Evolutionary conservation across 1,140 invertebrate species (phyloP).

Genomic region (Lordiphosa clarofinis): DNA sequence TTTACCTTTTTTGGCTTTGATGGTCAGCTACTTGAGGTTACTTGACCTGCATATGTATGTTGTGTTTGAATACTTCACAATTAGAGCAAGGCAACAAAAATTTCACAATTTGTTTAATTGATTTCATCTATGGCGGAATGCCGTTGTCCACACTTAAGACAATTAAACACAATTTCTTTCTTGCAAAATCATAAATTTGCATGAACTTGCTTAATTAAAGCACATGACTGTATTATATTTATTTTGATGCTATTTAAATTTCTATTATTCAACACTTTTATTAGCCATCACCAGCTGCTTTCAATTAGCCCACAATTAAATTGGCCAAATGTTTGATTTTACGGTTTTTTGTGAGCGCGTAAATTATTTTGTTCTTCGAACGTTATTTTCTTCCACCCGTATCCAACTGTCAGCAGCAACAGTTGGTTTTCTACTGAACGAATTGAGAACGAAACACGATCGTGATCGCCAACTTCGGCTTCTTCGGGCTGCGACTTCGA

Average conservation of each 20-base stretch:
- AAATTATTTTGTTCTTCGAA: not conserved
- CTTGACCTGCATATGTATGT: slow-evolving; percentile 56
- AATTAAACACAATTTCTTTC: slow-evolving; percentile 50
- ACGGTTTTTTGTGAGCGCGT: slow-evolving; percentile 16
- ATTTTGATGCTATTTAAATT: not conserved
- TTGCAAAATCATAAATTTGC: slow-evolving; percentile 41
- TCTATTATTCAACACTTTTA: slow-evolving; percentile 27
- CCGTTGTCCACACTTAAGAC: slow-evolving; percentile 51
- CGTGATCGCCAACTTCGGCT: slow-evolving; percentile 20
- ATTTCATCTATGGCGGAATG: slow-evolving; percentile 55
- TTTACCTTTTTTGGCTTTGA: slow-evolving; percentile 52
- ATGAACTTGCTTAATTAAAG: slow-evolving; percentile 33
- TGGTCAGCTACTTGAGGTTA: slow-evolving; percentile 41
- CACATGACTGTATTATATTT: not conserved
- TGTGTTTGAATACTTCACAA: slow-evolving; percentile 24
- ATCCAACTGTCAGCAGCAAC: slow-evolving; percentile 50
- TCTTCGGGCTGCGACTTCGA: slow-evolving; percentile 11
- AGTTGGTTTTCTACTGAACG: slow-evolving; percentile 70
- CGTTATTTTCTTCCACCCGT: not conserved
- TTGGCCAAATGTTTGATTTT: not conserved
- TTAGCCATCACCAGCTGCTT: slow-evolving; percentile 34
- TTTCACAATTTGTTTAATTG: slow-evolving; percentile 58
- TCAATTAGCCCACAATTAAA: slow-evolving; percentile 29
- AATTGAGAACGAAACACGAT: slow-evolving; percentile 10
- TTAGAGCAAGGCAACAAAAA: slow-evolving; percentile 47